Conservation (phyloP, 1,140 invertebrate genomes). For the Cylas formicarius region DNA sequence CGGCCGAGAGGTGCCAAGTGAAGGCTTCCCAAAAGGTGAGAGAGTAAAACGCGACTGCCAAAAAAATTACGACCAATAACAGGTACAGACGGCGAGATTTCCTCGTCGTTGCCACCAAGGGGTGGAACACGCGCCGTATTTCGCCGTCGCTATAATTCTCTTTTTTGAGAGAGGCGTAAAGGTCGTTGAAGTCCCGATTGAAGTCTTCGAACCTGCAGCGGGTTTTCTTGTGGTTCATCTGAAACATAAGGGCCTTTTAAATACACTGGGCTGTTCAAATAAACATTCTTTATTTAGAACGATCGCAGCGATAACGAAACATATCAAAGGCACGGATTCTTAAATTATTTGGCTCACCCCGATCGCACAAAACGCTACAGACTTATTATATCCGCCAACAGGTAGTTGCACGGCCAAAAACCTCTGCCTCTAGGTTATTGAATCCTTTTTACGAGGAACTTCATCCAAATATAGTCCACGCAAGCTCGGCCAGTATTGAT, state of each 20-base stretch:
- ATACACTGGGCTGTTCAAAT: neutral
- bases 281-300: no score
- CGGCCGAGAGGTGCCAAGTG: constrained; percentile 51
- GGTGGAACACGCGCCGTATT: constrained; percentile 60
- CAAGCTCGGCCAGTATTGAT: constrained; percentile 26
- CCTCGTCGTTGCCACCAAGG: constrained; percentile 44
- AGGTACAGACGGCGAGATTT: neutral
- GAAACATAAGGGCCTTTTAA: neutral
- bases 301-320: no score
- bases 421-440: constrained; percentile 15
- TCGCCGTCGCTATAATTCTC: constrained; percentile 59
- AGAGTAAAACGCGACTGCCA: constrained; percentile 35
- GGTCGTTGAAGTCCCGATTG: constrained; percentile 50
- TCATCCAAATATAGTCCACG: constrained; percentile 18
- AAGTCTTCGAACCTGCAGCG: constrained; percentile 24
- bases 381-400: no score
- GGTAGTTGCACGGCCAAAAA: no score
- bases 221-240: neutral
- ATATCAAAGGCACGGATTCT: no score
- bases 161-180: constrained; percentile 58
- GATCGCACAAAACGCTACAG: no score
- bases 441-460: neutral
- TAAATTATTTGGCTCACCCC: no score
- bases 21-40: constrained; percentile 43
- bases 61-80: constrained; percentile 15